Evolutionary conservation across 2,888 invertebrate genomes (phyloP).

Genomic region (Campopleginae sp.): DNA sequence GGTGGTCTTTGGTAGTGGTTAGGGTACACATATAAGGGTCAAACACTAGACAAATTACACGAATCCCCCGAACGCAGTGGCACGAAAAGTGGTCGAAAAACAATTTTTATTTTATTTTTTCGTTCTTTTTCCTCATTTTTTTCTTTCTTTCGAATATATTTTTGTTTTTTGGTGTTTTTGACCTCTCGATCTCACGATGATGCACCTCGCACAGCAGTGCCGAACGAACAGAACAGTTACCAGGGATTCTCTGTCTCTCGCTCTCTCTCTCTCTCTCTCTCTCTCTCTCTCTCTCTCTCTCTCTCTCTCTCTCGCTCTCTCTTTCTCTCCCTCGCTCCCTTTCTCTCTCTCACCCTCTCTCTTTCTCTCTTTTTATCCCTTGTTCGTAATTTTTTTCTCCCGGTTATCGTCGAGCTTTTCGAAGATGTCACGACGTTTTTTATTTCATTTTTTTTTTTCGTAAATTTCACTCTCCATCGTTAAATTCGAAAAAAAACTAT

Average conservation of each 20-base stretch:
- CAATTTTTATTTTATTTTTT: slow-evolving; percentile 12
- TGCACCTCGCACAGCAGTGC: slow-evolving; percentile 73
- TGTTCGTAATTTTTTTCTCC: slow-evolving; percentile 18
- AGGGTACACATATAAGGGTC: slow-evolving; percentile 93
- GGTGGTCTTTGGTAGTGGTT: slow-evolving; percentile 78
- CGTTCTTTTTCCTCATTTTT: background rate
- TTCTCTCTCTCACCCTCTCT: slow-evolving; percentile 18
- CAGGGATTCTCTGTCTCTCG: slow-evolving; percentile 51
- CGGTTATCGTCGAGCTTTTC: slow-evolving; percentile 48
- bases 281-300: slow-evolving; percentile 38
- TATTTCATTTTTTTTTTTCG: background rate
- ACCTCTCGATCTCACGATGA: slow-evolving; percentile 58
- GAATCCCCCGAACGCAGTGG: slow-evolving; percentile 84
- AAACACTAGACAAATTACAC: slow-evolving; percentile 96
- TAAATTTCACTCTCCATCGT: slow-evolving; percentile 75
- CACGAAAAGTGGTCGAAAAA: slow-evolving; percentile 62
- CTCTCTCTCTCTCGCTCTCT: slow-evolving; percentile 39
- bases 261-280: slow-evolving; percentile 29
- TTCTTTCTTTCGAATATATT: slow-evolving; percentile 6
- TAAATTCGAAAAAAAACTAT: slow-evolving; percentile 84
- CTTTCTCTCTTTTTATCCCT: slow-evolving; percentile 9
- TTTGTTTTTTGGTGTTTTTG: slow-evolving; percentile 43
- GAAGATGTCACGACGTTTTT: slow-evolving; percentile 39
- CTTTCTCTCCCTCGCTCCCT: slow-evolving; percentile 14
- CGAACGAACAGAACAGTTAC: slow-evolving; percentile 70